Evolutionary conservation across 1,140 invertebrate species (phyloP).

Genomic region (Calliphora vicina): DNA sequence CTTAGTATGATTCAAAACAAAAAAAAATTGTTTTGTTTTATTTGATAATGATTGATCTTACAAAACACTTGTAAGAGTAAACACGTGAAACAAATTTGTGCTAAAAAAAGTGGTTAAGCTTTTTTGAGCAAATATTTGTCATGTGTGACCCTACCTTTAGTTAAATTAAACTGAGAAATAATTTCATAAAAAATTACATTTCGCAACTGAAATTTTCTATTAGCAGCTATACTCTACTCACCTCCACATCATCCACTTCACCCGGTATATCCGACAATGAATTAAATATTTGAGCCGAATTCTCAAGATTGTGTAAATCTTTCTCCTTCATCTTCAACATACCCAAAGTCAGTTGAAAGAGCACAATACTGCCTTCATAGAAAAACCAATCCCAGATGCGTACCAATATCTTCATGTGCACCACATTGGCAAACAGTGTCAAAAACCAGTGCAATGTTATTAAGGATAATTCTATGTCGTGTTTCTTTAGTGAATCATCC

Average conservation of each 20-base stretch:
- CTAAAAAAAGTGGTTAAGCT: no score
- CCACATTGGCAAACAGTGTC: constrained; percentile 96
- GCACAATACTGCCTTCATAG: constrained; percentile 90
- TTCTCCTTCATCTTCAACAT: constrained; percentile 94
- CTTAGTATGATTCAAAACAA: no score
- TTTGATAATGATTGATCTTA: no score
- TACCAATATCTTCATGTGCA: constrained; percentile 96
- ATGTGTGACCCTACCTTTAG: no score
- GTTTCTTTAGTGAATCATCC: constrained; percentile 86
- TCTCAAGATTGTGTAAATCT: constrained; percentile 81
- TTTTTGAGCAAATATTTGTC: no score
- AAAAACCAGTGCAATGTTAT: constrained; percentile 98
- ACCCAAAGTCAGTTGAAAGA: constrained; percentile 96
- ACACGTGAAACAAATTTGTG: no score
- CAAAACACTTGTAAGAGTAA: no score
- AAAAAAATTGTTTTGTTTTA: no score
- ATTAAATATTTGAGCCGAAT: constrained; percentile 97
- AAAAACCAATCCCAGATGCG: constrained; percentile 97
- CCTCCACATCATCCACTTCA: constrained; percentile 88
- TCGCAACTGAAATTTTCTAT: no score
- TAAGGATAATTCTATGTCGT: constrained; percentile 95
- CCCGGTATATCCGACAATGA: constrained; percentile 93
- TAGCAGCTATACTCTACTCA: no score
- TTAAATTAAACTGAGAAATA: no score
- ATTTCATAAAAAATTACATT: no score